phyloP scores from a whole-genome alignment of 2,797 vertebrate species.

The Crocodylus rhombifer region DNA sequence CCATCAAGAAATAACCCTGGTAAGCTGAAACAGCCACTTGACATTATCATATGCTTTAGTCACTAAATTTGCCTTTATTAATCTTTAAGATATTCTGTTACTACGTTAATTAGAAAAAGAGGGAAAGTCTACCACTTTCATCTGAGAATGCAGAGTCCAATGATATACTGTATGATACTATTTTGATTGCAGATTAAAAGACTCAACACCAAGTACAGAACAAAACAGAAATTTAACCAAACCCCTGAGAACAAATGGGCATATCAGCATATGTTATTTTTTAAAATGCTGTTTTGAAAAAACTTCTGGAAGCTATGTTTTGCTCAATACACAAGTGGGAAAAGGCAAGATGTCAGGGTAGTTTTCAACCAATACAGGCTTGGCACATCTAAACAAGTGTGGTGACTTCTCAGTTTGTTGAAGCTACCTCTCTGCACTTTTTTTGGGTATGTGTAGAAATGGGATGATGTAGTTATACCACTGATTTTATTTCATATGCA shows the following conservation, averaged over 20 bases:
- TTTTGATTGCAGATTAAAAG: background rate
- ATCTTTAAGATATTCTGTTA: background rate
- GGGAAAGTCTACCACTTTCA: background rate
- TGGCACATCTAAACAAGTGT: constrained; percentile 37
- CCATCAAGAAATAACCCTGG: background rate
- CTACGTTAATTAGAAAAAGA: background rate
- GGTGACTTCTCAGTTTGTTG: constrained; percentile 8
- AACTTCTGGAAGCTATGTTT: constrained; percentile 6
- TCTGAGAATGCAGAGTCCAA: background rate
- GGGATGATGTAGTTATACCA: background rate
- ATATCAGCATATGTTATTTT: background rate
- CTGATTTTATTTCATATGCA: background rate
- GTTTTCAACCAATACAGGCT: constrained; percentile 33
- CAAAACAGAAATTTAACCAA: constrained; percentile 11
- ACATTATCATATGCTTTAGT: background rate
- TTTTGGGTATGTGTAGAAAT: background rate
- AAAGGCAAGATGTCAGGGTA: background rate
- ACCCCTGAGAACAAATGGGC: background rate
- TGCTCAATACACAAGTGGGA: constrained; percentile 17
- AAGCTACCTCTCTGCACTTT: background rate
- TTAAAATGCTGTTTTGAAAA: background rate
- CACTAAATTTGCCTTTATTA: background rate
- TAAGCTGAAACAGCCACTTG: background rate
- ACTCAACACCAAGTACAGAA: background rate
- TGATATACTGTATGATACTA: background rate